phyloP scores from a whole-genome alignment of 2,888 invertebrate species.

The Agrenia bidenticulata region DNA sequence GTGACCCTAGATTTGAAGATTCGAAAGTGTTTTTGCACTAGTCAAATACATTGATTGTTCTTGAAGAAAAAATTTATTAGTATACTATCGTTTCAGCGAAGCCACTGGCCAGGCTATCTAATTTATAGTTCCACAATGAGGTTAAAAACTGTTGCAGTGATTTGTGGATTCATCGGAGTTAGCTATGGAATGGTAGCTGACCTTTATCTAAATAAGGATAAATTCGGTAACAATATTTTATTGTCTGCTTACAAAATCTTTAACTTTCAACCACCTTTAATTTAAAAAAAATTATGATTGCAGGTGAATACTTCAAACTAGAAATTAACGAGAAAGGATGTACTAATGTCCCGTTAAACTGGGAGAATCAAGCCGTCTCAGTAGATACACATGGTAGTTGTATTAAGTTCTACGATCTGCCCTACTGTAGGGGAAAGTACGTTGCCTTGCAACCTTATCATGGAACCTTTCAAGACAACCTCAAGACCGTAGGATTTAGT shows the following conservation, averaged over 20 bases:
- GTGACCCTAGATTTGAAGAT: no score
- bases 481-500: constrained; percentile 47
- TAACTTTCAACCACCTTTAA: background rate
- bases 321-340: constrained; percentile 50
- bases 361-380: constrained; percentile 45
- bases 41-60: no score
- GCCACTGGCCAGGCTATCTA: no score
- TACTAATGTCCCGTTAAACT: constrained; percentile 50
- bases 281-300: background rate
- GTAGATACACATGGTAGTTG: constrained; percentile 51
- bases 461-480: constrained; percentile 50
- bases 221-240: constrained; percentile 39
- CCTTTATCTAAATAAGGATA: constrained; percentile 43
- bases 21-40: no score
- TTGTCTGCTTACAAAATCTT: background rate
- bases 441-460: constrained; percentile 51
- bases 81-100: no score
- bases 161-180: constrained; percentile 11
- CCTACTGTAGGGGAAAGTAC: constrained; percentile 48
- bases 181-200: constrained; percentile 31
- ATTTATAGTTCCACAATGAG: constrained; percentile 11
- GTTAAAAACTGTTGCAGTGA: background rate
- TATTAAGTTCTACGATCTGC: constrained; percentile 47
- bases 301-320: constrained; percentile 42
- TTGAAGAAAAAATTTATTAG: no score